Conservation (phyloP, 2,797 vertebrate genomes). For the Mus spretus region DNA sequence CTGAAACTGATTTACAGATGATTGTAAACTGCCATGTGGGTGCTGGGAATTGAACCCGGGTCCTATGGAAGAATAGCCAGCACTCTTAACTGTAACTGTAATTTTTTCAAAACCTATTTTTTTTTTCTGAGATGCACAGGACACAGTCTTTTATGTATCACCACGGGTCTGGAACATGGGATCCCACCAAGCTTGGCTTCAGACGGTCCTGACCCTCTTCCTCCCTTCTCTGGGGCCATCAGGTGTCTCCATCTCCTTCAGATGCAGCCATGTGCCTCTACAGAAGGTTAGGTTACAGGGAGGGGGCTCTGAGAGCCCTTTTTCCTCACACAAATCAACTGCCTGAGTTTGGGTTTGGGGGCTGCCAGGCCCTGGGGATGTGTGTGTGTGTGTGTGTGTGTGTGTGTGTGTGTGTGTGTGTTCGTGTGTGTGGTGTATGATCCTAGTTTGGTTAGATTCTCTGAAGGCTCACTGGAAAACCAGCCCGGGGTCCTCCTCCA, state of each 20-base stretch:
- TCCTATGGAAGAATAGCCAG: no score
- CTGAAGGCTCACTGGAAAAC: not conserved
- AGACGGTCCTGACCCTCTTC: not conserved
- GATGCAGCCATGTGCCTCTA: no score
- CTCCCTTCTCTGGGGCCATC: not conserved
- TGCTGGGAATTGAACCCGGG: no score
- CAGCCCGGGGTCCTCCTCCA: not conserved
- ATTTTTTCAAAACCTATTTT: no score
- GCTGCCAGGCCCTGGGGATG: not conserved
- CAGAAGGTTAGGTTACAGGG: not conserved
- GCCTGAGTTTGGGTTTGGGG: not conserved
- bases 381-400: not conserved
- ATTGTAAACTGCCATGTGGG: no score
- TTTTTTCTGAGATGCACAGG: not conserved
- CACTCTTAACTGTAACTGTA: no score
- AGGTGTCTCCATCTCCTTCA: not conserved
- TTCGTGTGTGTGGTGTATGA: no score
- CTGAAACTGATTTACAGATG: no score
- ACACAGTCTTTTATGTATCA: not conserved
- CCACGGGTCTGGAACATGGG: not conserved
- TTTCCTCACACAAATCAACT: not conserved
- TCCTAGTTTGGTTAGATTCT: not conserved
- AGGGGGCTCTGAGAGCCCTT: not conserved
- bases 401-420: no score
- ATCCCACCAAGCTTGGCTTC: not conserved